Percentiles rank a stretch among this genome's conserved stretches.
Conservation (phyloP, 2,797 vertebrate species). For the Meriones psammophilus region DNA sequence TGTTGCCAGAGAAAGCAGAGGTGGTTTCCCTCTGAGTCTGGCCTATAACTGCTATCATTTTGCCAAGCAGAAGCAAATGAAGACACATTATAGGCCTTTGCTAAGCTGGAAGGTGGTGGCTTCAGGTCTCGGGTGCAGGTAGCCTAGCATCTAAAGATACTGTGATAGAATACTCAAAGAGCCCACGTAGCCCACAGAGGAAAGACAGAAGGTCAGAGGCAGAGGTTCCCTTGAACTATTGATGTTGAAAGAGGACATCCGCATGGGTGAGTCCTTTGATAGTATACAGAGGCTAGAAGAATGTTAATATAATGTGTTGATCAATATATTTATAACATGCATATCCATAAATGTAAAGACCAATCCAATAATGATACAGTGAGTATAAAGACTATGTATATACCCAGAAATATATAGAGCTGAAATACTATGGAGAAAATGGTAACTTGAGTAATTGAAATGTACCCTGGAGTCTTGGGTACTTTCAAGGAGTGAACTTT, state of each 20-base stretch:
- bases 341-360: neutral
- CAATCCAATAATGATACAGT: neutral
- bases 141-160: neutral
- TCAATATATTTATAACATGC: neutral
- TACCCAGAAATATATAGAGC: neutral
- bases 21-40: neutral
- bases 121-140: neutral
- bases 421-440: neutral
- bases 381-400: neutral
- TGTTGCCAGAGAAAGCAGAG: neutral
- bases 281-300: neutral
- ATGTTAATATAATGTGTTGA: neutral
- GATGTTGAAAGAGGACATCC: neutral
- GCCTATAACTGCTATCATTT: neutral
- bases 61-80: neutral
- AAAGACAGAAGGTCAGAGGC: neutral
- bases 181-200: neutral
- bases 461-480: neutral
- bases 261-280: neutral
- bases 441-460: neutral
- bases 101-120: neutral
- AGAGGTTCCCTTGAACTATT: neutral
- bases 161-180: neutral
- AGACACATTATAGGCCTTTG: neutral
- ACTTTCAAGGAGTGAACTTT: slow-evolving; percentile 2